These are phyloP conservation scores for Dromas ardeola DNA, from an alignment of 2,113 vertebrate species.

Conservation along the genomic window DNA sequence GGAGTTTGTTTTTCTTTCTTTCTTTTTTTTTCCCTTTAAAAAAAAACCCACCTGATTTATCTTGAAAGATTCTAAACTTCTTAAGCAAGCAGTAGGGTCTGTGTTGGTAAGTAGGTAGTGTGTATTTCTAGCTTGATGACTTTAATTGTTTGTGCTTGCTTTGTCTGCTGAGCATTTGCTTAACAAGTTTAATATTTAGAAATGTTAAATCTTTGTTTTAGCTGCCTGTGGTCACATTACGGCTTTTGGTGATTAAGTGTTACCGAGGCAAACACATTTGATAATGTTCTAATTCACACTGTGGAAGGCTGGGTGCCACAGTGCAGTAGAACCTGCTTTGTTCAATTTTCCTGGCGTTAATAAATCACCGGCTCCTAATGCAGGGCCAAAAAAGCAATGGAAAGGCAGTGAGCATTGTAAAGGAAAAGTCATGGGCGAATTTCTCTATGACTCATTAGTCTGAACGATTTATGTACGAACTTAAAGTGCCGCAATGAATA, in stretches of 20 bases:
- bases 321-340: constrained; percentile 74
- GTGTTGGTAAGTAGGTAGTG: constrained; percentile 61
- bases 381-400: constrained; percentile 65
- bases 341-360: constrained; percentile 79
- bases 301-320: constrained; percentile 75
- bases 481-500: constrained; percentile 59
- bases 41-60: constrained; percentile 22
- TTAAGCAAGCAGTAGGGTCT: constrained; percentile 70
- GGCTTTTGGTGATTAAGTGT: constrained; percentile 74
- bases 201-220: constrained; percentile 70
- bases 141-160: constrained; percentile 71
- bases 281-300: constrained; percentile 76
- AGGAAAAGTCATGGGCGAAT: constrained; percentile 65
- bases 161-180: constrained; percentile 62
- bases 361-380: constrained; percentile 77
- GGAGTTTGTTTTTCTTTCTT: constrained; percentile 55
- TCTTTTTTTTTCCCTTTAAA: background rate
- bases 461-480: constrained; percentile 73
- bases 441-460: constrained; percentile 77
- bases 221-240: constrained; percentile 70
- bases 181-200: constrained; percentile 69
- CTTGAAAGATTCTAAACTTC: constrained; percentile 74
- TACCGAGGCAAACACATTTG: constrained; percentile 72
- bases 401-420: constrained; percentile 67
- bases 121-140: constrained; percentile 65